These are phyloP conservation scores for Heliangelus exortis DNA, from an alignment of 2,797 vertebrate genomes.

Conservation along the genomic window DNA sequence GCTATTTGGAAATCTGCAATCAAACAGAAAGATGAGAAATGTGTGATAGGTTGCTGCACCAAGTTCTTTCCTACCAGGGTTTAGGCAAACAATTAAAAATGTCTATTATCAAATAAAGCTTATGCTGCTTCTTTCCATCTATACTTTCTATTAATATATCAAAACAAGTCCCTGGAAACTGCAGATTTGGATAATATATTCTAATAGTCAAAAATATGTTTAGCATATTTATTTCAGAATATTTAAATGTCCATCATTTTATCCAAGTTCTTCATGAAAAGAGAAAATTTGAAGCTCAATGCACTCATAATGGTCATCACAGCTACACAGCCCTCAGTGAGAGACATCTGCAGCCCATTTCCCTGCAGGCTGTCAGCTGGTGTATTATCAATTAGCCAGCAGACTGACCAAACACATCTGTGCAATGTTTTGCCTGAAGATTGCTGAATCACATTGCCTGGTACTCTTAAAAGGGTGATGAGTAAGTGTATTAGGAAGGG, in stretches of 20 bases:
- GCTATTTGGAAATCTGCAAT: conserved; percentile 18
- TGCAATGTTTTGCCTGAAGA: not conserved
- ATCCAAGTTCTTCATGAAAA: not conserved
- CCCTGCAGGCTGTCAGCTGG: conserved; percentile 13
- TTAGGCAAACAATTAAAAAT: conserved; percentile 20
- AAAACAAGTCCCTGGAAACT: not conserved
- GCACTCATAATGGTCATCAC: not conserved
- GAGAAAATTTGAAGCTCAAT: not conserved
- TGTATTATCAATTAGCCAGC: conserved; percentile 39
- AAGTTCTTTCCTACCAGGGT: conserved; percentile 14
- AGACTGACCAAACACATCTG: conserved; percentile 26
- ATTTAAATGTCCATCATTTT: not conserved
- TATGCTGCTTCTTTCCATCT: not conserved
- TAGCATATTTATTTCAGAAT: not conserved
- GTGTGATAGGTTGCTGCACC: not conserved
- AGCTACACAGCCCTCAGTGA: not conserved
- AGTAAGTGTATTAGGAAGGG: conserved; percentile 1
- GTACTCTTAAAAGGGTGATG: not conserved
- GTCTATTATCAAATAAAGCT: not conserved
- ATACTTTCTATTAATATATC: not conserved
- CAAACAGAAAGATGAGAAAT: not conserved
- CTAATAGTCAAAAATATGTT: not conserved
- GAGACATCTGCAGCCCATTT: conserved; percentile 17
- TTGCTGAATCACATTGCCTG: conserved; percentile 41
- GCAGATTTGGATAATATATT: not conserved